Evolutionary conservation across 1,140 invertebrate genomes (phyloP).

Genomic region (Stenopsyche tienmushanensis): DNA sequence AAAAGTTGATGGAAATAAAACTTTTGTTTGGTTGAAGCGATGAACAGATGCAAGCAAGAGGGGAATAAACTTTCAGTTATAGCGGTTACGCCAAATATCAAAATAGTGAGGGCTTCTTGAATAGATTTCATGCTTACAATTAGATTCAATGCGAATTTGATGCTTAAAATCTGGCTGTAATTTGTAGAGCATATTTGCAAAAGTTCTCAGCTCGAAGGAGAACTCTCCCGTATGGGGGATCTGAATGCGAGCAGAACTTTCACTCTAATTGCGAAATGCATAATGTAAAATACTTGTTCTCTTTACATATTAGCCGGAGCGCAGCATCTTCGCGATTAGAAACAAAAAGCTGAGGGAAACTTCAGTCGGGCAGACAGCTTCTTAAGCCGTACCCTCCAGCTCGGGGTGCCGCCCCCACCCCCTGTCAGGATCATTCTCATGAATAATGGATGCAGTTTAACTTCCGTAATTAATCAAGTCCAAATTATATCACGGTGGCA

Average conservation of each 20-base stretch:
- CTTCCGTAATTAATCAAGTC: constrained; percentile 39
- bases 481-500: constrained; percentile 36
- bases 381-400: neutral
- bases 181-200: neutral
- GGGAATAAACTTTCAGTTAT: no score
- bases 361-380: constrained; percentile 3
- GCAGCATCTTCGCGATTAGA: constrained; percentile 27
- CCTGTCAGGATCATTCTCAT: constrained; percentile 38
- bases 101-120: no score
- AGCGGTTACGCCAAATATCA: no score
- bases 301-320: constrained; percentile 9
- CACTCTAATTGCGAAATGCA: constrained; percentile 23
- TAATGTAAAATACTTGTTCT: constrained; percentile 27
- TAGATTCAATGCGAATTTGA: constrained; percentile 2
- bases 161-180: neutral
- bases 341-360: constrained; percentile 22
- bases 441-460: constrained; percentile 42
- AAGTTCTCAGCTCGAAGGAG: neutral
- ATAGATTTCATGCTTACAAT: neutral
- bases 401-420: constrained; percentile 2
- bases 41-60: no score
- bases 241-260: neutral
- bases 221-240: neutral
- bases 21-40: no score
- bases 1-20: no score